Evolutionary conservation across 2,113 vertebrate genomes (phyloP).

Genomic region (Notiomystis cincta): DNA sequence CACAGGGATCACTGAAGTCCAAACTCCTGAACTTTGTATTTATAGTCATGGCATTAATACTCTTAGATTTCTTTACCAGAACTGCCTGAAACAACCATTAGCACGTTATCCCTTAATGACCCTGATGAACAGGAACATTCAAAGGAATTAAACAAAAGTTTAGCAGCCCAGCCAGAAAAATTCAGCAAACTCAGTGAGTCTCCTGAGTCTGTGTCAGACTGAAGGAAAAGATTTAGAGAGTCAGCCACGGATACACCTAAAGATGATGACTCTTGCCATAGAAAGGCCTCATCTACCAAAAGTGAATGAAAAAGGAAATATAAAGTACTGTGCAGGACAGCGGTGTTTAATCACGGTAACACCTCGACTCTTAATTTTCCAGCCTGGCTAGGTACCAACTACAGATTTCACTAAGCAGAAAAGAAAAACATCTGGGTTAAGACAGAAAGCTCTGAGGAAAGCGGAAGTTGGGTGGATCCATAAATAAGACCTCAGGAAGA

Average conservation of each 20-base stretch:
- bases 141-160: neutral
- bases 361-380: neutral
- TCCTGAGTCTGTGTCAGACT: neutral
- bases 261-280: neutral
- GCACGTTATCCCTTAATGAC: neutral
- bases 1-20: fast-evolving
- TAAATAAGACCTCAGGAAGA: fast-evolving
- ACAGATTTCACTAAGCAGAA: fast-evolving
- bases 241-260: fast-evolving
- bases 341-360: fast-evolving
- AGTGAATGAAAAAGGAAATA: neutral
- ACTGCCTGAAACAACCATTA: neutral
- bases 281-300: neutral
- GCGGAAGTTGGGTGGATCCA: fast-evolving
- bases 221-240: neutral
- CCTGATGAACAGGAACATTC: neutral
- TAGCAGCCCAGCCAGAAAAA: neutral
- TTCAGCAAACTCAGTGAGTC: fast-evolving
- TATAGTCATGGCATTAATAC: neutral
- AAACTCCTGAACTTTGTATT: neutral
- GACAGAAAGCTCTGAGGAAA: neutral
- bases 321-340: neutral
- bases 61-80: neutral
- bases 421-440: neutral
- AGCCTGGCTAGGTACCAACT: neutral